A percentile compares a stretch with the other conserved stretches of the same genome.
phyloP scores from a whole-genome alignment of 30 jellyfish, hydroid and myxozoan genomes.

The Rhopilema esculentum region DNA sequence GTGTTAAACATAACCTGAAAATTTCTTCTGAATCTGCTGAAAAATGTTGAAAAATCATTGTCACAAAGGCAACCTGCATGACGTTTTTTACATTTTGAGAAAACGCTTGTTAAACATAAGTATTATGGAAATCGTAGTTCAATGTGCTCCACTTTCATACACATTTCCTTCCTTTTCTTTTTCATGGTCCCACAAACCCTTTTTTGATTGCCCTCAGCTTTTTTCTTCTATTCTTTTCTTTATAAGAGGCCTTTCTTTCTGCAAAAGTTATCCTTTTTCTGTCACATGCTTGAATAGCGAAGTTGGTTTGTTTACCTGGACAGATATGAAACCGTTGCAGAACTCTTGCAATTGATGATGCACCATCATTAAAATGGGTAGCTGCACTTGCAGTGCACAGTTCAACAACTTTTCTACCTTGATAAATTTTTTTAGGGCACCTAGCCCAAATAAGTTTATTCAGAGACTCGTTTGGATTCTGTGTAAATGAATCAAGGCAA shows the following conservation, averaged over 20 bases:
- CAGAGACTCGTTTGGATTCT: slow-evolving; percentile 38
- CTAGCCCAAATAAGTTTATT: slow-evolving; percentile 21
- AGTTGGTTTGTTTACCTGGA: slow-evolving; percentile 2
- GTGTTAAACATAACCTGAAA: slow-evolving; percentile 1
- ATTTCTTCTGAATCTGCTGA: not conserved
- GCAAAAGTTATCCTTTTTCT: not conserved
- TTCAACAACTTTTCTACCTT: not conserved
- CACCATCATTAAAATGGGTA: not conserved
- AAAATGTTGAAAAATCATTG: not conserved
- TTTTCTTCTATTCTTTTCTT: slow-evolving; percentile 17
- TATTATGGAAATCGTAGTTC: not conserved
- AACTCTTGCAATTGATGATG: slow-evolving; percentile 18
- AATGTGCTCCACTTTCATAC: slow-evolving; percentile 41
- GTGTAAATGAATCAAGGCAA: slow-evolving; percentile 63
- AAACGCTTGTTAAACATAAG: not conserved
- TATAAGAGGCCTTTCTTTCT: not conserved
- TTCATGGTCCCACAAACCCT: slow-evolving; percentile 28
- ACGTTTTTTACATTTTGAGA: not conserved
- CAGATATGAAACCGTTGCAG: not conserved
- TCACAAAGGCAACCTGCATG: not conserved
- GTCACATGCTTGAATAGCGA: not conserved
- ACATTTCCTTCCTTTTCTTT: slow-evolving; percentile 39
- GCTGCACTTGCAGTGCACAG: slow-evolving; percentile 17
- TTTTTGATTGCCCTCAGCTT: slow-evolving; percentile 46
- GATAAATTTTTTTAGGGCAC: slow-evolving; percentile 21